Base-by-base conservation (phyloP, 2,888 invertebrate species). In the Agrilus cyanescens region DNA sequence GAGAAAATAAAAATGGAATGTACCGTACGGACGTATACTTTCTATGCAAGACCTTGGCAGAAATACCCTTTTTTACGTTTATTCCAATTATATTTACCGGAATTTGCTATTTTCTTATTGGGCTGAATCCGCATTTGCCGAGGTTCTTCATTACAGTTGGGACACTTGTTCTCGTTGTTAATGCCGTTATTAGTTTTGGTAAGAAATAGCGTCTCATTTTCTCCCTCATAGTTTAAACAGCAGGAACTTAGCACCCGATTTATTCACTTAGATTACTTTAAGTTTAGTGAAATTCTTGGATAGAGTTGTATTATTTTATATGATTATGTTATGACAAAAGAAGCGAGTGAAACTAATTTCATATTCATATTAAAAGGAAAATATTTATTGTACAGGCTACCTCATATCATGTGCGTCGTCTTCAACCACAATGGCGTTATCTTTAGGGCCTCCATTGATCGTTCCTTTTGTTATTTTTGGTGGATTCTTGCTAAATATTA, bases 391-490 rank as follows among this genome's bases (percentile, higher is more conserved):
- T 44, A 12, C 68, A 90, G 90, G 95, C 32, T 96, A 95, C 66
- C 70, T 94, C 53, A 83, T 95, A 60, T 94, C 95, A 0, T 90
- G 93, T 53, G 70, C 85, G 0, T 85, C 90, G 53, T 80, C 77
- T 46, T 84, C 81, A 46, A 78, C 88, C 4, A 84, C 86, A 36
- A 85, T 94, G 78, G 94, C 94, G 0, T 70, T 94, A 2, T 86
- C 93, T 0, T 75, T 96, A 40, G 89, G 91, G 0, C 91, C 95
- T 1, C 89, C 95, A 4, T 74, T 94, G 45, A 82, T 95, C 52
- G 88, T 96, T 46, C 95, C 96, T 0, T 85, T 95, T 64, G 73
- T 96, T 67, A 70, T 97, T 13, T 96, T 97, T 62, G 95, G 95
- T 45, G 96, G 96, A 34, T 94, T 91, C 73, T 94, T 94, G 68